A percentile compares a stretch with the other conserved stretches of the same genome.
These are phyloP conservation scores for Cephus sareptanus DNA, from an alignment of 2,888 invertebrate species.

Conservation along the genomic window DNA sequence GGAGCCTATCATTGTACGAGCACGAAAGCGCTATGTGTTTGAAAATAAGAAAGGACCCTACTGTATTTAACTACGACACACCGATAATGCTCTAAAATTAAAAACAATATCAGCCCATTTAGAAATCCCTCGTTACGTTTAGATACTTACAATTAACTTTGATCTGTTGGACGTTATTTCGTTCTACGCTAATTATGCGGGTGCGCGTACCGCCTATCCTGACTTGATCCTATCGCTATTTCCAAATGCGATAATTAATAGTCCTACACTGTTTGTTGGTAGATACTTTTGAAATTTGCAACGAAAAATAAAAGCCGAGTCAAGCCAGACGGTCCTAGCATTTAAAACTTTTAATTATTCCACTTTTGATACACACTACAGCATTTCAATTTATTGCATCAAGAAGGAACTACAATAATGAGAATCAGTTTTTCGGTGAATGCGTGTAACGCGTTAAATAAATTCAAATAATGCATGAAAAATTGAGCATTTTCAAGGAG, in stretches of 20 bases:
- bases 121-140: background rate
- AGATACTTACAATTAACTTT: constrained; percentile 1
- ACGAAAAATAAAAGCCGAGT: background rate
- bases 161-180: constrained; percentile 2
- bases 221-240: background rate
- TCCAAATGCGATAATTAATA: background rate
- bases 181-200: background rate
- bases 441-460: background rate
- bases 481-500: no score
- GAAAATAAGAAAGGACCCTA: background rate
- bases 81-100: background rate
- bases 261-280: background rate
- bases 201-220: background rate
- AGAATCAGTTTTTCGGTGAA: background rate
- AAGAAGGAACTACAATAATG: background rate
- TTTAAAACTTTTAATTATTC: background rate
- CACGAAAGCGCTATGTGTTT: background rate
- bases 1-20: background rate
- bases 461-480: background rate
- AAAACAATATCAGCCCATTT: background rate
- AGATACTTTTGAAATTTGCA: background rate
- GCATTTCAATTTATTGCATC: background rate
- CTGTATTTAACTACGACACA: background rate
- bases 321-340: background rate
- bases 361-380: background rate